Percentiles rank a stretch among this genome's conserved stretches.
Conservation (phyloP, 2,113 vertebrate genomes). For the Dicentrarchus labrax region DNA sequence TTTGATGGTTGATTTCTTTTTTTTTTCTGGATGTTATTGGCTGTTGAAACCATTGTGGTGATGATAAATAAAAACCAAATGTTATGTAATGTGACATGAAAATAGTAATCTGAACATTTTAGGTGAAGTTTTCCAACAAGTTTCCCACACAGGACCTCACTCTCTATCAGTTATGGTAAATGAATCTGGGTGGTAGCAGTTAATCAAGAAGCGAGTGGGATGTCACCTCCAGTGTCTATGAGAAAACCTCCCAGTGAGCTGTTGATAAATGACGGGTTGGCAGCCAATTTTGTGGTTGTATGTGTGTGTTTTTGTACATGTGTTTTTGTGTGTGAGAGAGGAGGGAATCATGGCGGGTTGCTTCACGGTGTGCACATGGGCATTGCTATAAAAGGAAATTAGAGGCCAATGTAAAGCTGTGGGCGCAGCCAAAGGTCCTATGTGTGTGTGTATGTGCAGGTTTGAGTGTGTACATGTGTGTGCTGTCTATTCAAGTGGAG, state of each 20-base stretch:
- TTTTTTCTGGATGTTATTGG: slow-evolving; percentile 5
- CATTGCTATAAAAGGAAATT: slow-evolving; percentile 55
- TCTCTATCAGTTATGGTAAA: slow-evolving; percentile 46
- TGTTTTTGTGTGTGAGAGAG: slow-evolving; percentile 3
- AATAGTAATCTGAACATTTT: slow-evolving; percentile 32
- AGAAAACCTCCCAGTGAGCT: slow-evolving; percentile 61
- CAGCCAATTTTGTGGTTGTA: slow-evolving; percentile 27
- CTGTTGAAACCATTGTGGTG: slow-evolving; percentile 7
- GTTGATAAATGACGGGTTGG: slow-evolving; percentile 47
- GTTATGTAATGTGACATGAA: slow-evolving; percentile 23
- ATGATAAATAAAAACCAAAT: slow-evolving; percentile 44
- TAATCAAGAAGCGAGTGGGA: slow-evolving; percentile 57
- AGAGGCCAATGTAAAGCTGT: slow-evolving; percentile 72
- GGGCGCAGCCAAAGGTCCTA: slow-evolving; percentile 56
- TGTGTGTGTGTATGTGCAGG: slow-evolving; percentile 57
- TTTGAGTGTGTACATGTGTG: slow-evolving; percentile 56
- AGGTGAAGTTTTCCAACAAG: slow-evolving; percentile 24
- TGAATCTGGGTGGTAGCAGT: slow-evolving; percentile 64
- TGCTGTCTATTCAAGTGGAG: slow-evolving; percentile 76
- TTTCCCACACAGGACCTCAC: slow-evolving; percentile 38
- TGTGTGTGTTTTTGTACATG: slow-evolving; percentile 21
- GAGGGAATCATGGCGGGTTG: not conserved
- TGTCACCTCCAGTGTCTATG: slow-evolving; percentile 56
- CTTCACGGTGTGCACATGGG: slow-evolving; percentile 43
- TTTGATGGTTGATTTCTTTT: slow-evolving; percentile 34